Conservation (phyloP, 2,888 invertebrate species). For the Maniola hyperantus region DNA sequence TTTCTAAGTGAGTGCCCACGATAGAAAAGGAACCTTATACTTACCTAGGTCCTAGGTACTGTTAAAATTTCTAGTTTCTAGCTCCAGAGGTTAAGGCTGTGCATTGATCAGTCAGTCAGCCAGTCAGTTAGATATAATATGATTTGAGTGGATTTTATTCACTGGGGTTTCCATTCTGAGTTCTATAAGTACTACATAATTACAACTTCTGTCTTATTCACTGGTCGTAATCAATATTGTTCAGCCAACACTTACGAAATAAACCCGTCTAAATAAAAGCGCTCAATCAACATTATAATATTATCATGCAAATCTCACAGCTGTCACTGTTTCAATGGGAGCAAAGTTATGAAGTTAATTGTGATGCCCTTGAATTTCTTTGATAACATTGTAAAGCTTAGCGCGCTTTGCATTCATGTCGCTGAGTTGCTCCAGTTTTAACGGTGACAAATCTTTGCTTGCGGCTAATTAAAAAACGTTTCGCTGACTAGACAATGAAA, state of each 20-base stretch:
- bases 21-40: too few species aligned
- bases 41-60: too few species aligned
- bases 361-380: slow-evolving; percentile 3
- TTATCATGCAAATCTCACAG: slow-evolving; percentile 2
- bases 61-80: too few species aligned
- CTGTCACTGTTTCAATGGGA: slow-evolving; percentile 4
- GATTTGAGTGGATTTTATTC: too few species aligned
- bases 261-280: not conserved
- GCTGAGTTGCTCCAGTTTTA: slow-evolving; percentile 5
- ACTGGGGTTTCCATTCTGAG: too few species aligned
- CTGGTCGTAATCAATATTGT: not conserved
- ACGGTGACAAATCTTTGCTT: not conserved
- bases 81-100: too few species aligned
- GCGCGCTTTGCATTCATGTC: not conserved
- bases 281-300: slow-evolving; percentile 2
- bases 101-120: too few species aligned
- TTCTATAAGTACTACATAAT: too few species aligned
- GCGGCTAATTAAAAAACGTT: not conserved
- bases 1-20: too few species aligned
- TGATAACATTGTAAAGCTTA: slow-evolving; percentile 9
- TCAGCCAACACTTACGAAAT: slow-evolving; percentile 3
- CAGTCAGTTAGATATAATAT: too few species aligned
- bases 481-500: too few species aligned
- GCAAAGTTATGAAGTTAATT: slow-evolving; percentile 5
- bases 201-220: too few species aligned